Conservation (phyloP, 2,888 invertebrate species). For the Pristionchus entomophagus region DNA sequence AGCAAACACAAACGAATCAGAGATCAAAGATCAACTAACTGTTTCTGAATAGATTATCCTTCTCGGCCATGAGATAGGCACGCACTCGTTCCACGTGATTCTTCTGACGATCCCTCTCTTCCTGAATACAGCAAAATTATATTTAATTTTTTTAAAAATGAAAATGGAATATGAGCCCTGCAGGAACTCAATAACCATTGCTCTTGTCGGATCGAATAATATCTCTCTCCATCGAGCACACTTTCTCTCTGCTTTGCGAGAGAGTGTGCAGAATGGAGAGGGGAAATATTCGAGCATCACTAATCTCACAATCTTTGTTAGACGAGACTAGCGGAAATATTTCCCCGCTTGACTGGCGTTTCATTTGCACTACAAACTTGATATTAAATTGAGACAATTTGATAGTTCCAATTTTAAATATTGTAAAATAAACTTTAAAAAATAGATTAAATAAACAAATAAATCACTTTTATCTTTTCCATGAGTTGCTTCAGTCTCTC, state of each 20-base stretch:
- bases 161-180: background rate
- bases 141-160: background rate
- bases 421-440: background rate
- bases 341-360: no score
- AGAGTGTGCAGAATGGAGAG: no score
- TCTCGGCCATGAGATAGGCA: constrained; percentile 54
- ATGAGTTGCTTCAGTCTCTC: constrained; percentile 90
- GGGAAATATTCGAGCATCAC: no score
- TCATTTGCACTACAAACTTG: no score
- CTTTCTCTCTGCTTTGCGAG: no score
- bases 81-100: constrained; percentile 92
- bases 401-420: no score
- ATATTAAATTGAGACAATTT: no score
- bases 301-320: no score
- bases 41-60: constrained; percentile 55
- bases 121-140: constrained; percentile 79
- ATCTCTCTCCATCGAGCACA: no score
- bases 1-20: no score
- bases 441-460: background rate
- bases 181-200: background rate
- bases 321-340: no score
- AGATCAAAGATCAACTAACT: constrained; percentile 9
- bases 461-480: constrained; percentile 84
- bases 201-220: no score
- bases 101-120: constrained; percentile 92